Evolutionary conservation across 64 coral and sea anemone species (phyloP).

Genomic region (Montipora efflorescens): DNA sequence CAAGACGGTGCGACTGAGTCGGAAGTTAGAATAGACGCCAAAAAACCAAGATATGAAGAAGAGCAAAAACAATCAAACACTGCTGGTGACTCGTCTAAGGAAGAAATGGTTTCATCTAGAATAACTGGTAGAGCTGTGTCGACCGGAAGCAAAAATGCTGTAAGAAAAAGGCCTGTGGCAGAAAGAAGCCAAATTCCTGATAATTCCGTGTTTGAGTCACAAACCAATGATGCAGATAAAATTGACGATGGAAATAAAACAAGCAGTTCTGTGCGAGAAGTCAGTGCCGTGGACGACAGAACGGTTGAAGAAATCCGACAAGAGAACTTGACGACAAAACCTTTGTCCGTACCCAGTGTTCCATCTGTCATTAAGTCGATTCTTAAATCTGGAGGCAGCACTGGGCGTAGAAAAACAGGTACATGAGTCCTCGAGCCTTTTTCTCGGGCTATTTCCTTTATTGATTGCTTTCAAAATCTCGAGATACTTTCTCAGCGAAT

Average conservation of each 20-base stretch:
- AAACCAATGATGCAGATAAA: conserved; percentile 1
- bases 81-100: not conserved
- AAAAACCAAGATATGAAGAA: conserved; percentile 15
- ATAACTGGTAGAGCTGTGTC: not conserved
- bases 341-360: not conserved
- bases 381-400: conserved; percentile 70
- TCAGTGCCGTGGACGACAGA: not conserved
- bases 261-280: not conserved
- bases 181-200: not conserved
- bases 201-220: not conserved
- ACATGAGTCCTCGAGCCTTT: not conserved
- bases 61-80: not conserved
- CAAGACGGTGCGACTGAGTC: conserved; percentile 10
- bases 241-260: not conserved
- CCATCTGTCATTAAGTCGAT: conserved; percentile 75
- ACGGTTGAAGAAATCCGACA: not conserved
- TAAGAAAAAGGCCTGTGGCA: not conserved
- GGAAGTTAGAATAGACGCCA: not conserved
- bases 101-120: not conserved
- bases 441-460: no score
- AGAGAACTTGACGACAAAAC: not conserved
- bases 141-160: not conserved
- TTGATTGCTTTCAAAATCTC: no score
- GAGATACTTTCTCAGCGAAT: no score
- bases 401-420: conserved; percentile 19